Percentiles rank a stretch among this genome's conserved stretches.
Conservation (phyloP, 2,888 invertebrate genomes). For the Acanthosepion pharaonis region DNA sequence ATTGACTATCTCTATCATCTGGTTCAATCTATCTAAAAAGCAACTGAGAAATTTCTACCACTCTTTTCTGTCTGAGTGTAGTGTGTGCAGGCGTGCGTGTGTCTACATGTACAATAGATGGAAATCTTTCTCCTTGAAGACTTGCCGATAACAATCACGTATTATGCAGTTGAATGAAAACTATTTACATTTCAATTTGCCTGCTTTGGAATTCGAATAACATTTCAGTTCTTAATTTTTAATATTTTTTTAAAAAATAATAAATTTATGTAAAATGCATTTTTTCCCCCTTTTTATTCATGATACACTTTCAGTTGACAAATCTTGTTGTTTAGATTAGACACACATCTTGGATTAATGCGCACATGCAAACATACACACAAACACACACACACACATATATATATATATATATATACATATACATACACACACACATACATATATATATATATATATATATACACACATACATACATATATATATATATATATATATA, state of each 20-base stretch:
- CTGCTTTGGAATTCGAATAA: neutral
- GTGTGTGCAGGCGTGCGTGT: neutral
- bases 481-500: neutral
- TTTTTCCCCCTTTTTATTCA: neutral
- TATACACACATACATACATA: neutral
- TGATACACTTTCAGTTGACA: neutral
- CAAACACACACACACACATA: neutral
- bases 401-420: neutral
- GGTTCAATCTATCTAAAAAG: too few relatives aligned
- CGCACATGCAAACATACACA: neutral
- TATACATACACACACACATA: too few relatives aligned
- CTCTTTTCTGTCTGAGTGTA: too few relatives aligned
- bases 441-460: too few relatives aligned
- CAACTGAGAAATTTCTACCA: too few relatives aligned
- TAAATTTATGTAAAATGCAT: neutral
- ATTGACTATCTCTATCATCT: too few relatives aligned
- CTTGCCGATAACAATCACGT: slow-evolving; percentile 12
- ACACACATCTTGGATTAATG: neutral
- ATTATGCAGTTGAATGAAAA: slow-evolving; percentile 33
- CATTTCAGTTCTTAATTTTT: neutral
- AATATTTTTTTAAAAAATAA: neutral
- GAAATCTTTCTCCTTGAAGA: neutral
- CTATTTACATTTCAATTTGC: slow-evolving; percentile 33
- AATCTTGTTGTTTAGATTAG: slow-evolving; percentile 4
- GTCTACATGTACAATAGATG: neutral